Evolutionary conservation across 2,888 invertebrate species (phyloP).

Genomic region (Drosophila antonietae): DNA sequence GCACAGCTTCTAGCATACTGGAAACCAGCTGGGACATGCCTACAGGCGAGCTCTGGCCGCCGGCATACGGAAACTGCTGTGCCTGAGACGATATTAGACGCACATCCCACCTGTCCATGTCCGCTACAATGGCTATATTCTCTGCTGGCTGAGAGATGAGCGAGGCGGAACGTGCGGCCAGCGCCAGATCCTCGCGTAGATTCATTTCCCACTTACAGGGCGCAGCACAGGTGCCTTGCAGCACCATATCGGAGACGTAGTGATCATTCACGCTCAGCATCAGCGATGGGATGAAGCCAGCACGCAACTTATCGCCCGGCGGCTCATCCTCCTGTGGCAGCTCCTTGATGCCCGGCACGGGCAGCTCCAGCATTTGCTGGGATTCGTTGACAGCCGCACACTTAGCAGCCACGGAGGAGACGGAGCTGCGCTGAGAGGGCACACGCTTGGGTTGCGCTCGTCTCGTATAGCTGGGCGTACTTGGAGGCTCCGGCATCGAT

Average conservation of each 20-base stretch:
- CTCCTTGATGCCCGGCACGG: slow-evolving; percentile 85
- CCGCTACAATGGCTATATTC: slow-evolving; percentile 92
- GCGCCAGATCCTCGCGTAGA: slow-evolving; percentile 85
- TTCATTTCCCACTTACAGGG: slow-evolving; percentile 87
- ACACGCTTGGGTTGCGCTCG: slow-evolving; percentile 68
- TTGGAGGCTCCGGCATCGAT: slow-evolving; percentile 62
- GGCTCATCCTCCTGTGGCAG: slow-evolving; percentile 80
- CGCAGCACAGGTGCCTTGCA: slow-evolving; percentile 87
- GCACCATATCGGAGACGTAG: slow-evolving; percentile 90
- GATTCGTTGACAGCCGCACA: slow-evolving; percentile 76
- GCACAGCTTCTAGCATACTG: slow-evolving; percentile 92
- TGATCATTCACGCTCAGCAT: slow-evolving; percentile 88
- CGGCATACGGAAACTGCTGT: slow-evolving; percentile 85
- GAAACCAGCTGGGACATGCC: slow-evolving; percentile 94
- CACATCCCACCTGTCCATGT: slow-evolving; percentile 91
- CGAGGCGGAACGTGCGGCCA: slow-evolving; percentile 85
- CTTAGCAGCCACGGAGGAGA: slow-evolving; percentile 79
- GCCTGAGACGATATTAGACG: slow-evolving; percentile 85
- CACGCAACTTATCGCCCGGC: slow-evolving; percentile 75
- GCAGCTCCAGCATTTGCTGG: slow-evolving; percentile 79
- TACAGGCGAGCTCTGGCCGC: slow-evolving; percentile 85
- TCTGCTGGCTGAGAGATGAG: slow-evolving; percentile 90
- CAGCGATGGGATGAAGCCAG: slow-evolving; percentile 87
- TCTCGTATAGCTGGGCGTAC: slow-evolving; percentile 46
- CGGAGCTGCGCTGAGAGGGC: slow-evolving; percentile 74